phyloP scores from a whole-genome alignment of 2,797 vertebrate species.

The Aulostomus chinensis region DNA sequence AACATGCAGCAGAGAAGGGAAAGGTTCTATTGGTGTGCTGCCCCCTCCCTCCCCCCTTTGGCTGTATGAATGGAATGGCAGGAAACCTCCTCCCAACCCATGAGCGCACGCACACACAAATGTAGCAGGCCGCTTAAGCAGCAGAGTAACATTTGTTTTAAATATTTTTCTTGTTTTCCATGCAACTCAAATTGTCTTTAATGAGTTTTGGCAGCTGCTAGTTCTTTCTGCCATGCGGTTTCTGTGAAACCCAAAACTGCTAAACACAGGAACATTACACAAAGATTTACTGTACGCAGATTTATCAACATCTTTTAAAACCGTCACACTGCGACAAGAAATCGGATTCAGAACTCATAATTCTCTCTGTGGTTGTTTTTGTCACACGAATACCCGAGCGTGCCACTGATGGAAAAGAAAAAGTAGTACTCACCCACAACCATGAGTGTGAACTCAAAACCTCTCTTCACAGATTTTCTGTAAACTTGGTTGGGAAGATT shows the following conservation, averaged over 20 bases:
- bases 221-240: constrained; percentile 2
- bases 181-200: constrained; percentile 37
- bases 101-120: constrained; percentile 27
- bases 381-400: not conserved
- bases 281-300: not conserved
- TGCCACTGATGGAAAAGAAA: not conserved
- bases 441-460: constrained; percentile 98
- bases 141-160: constrained; percentile 53
- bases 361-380: not conserved
- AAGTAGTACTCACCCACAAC: constrained; percentile 88
- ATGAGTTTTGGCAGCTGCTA: constrained; percentile 38
- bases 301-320: constrained; percentile 3
- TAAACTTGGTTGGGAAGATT: constrained; percentile 88
- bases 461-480: constrained; percentile 96
- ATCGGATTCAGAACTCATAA: not conserved
- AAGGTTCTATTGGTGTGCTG: too few relatives aligned
- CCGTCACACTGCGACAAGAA: not conserved
- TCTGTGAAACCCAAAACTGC: constrained; percentile 40
- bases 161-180: constrained; percentile 33
- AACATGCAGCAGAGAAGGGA: constrained; percentile 4
- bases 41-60: too few relatives aligned
- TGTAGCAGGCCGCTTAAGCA: constrained; percentile 6
- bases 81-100: constrained; percentile 65
- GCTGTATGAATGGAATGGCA: constrained; percentile 66
- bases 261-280: constrained; percentile 15